Evolutionary conservation across 2,888 invertebrate genomes (phyloP), one percentile per base, ranked within the genome.

Genomic region (Sepioteuthis lessoniana): DNA sequence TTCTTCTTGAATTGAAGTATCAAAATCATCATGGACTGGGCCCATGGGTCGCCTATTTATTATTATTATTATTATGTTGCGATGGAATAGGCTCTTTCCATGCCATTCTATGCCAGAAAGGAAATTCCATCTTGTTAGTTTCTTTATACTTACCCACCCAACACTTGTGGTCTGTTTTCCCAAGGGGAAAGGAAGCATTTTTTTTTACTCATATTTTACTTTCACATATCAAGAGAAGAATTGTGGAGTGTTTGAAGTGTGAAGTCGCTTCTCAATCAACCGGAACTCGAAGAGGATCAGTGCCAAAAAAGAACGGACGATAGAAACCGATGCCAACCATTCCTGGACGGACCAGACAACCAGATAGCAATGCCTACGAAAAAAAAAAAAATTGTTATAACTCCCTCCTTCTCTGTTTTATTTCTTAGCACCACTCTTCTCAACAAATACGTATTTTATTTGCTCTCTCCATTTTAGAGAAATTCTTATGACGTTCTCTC

Each of bases 281-380:
- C n/a, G 76, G 76, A 76, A 76, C 76, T n/a, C 76, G n/a, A 35
- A 76, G 76, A 76, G 76, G 76, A 76, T 76, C 76, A 76, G n/a
- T 76, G 76, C 76, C 76, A 76, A 76, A 76, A 76, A 76, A n/a
- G 76, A n/a, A 76, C n/a, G 76, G 76, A 76, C 76, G 76, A 76
- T 76, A 76, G 76, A 76, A 76, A 21, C n/a, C 35, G 76, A 76
- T 76, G 76, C 76, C 76, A 76, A 76, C 76, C n/a, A 76, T 76
- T 76, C 76, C 76, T 76, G 35, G 76, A 35, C 76, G n/a, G 35
- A 21, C 76, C n/a, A 76, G 76, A n/a, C 76, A 76, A 16, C 16
- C 76, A 76, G 10, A 76, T n/a, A 76, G n/a, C n/a, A 25, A 13
- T n/a, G 2, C 25, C 35, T 16, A 16, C 13, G 55, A 42, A 25